Evolutionary conservation across 2,888 invertebrate species (phyloP).

Genomic region (Cantharis flavilabris): DNA sequence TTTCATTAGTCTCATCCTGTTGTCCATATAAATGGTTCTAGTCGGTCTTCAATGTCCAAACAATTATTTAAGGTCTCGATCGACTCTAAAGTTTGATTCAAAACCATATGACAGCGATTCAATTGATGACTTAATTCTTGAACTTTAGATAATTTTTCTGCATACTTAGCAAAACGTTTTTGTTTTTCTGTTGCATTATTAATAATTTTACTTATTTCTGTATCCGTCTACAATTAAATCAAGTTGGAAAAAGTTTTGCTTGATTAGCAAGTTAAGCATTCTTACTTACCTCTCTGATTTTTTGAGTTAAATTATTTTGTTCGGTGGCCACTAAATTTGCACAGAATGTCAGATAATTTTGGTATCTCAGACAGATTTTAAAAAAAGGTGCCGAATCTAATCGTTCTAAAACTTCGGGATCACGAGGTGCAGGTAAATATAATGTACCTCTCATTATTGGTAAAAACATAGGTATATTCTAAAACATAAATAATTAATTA

Average conservation of each 20-base stretch:
- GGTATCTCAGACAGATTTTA: slow-evolving; percentile 78
- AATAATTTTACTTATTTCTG: slow-evolving; percentile 72
- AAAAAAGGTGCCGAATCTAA: slow-evolving; percentile 68
- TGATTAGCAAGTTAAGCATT: background rate
- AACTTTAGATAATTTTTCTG: slow-evolving; percentile 82
- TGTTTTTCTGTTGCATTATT: slow-evolving; percentile 77
- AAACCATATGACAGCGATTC: slow-evolving; percentile 76
- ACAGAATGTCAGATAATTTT: slow-evolving; percentile 81
- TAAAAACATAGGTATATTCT: slow-evolving; percentile 88
- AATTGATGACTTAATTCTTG: slow-evolving; percentile 83
- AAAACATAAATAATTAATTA: slow-evolving; percentile 17
- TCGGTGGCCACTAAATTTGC: slow-evolving; percentile 82
- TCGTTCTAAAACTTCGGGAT: slow-evolving; percentile 85
- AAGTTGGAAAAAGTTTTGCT: slow-evolving; percentile 4
- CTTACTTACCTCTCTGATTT: slow-evolving; percentile 75
- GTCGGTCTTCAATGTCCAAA: slow-evolving; percentile 78
- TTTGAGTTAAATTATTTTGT: slow-evolving; percentile 73
- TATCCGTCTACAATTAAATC: slow-evolving; percentile 64
- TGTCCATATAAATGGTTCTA: slow-evolving; percentile 92
- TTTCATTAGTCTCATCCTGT: slow-evolving; percentile 61
- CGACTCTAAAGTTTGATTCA: slow-evolving; percentile 84
- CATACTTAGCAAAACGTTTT: slow-evolving; percentile 81
- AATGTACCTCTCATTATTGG: slow-evolving; percentile 91
- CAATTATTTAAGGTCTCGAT: slow-evolving; percentile 83
- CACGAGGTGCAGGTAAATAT: slow-evolving; percentile 81